Evolutionary conservation across 2,888 invertebrate genomes (phyloP).

Genomic region (Latrodectus elegans): DNA sequence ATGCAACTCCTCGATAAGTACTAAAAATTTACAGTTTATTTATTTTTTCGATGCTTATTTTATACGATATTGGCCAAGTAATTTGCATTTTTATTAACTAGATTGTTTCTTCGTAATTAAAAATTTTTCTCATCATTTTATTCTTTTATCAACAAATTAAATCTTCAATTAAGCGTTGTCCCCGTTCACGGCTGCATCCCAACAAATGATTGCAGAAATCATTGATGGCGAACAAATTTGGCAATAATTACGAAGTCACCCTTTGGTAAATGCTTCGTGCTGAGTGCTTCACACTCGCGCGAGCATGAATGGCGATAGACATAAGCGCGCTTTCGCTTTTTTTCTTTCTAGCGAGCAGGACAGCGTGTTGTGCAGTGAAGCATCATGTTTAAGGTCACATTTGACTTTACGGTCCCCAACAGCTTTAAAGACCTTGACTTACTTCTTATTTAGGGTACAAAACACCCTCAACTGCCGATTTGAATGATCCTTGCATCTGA

Average conservation of each 20-base stretch:
- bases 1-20: too few species aligned
- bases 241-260: conserved; percentile 22
- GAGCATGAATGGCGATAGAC: conserved; percentile 26
- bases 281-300: conserved; percentile 38
- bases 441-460: conserved; percentile 48
- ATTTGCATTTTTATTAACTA: too few species aligned
- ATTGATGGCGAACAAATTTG: conserved; percentile 3
- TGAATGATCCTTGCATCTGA: conserved; percentile 10
- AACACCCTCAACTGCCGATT: conserved; percentile 23
- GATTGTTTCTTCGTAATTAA: too few species aligned
- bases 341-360: conserved; percentile 16
- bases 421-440: conserved; percentile 56
- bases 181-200: not conserved
- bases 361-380: conserved; percentile 47
- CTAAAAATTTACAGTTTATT: too few species aligned
- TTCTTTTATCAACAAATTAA: too few species aligned
- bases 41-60: too few species aligned
- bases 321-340: conserved; percentile 33
- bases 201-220: not conserved
- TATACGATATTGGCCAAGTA: too few species aligned
- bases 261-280: conserved; percentile 38
- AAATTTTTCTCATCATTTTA: too few species aligned
- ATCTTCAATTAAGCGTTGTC: too few species aligned
- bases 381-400: conserved; percentile 61
- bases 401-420: conserved; percentile 18